phyloP scores from a whole-genome alignment of 2,888 invertebrate genomes.

The Archaeoteleia sp. region DNA sequence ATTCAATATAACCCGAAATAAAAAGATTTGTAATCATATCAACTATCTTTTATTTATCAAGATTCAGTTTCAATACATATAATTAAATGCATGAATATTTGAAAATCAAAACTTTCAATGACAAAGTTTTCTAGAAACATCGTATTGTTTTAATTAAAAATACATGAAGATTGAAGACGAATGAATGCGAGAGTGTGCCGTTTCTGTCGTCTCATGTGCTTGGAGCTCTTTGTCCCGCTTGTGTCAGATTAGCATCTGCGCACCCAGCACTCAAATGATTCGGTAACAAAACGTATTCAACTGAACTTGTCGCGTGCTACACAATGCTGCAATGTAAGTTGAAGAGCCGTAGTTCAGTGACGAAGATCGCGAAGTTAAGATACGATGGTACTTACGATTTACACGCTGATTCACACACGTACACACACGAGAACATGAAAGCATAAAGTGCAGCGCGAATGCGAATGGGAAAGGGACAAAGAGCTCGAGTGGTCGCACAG shows the following conservation, averaged over 20 bases:
- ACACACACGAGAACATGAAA: constrained; percentile 16
- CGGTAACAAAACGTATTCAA: constrained; percentile 42
- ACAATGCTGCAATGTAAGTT: constrained; percentile 15
- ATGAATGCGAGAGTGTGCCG: constrained; percentile 4
- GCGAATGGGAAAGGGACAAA: constrained; percentile 46
- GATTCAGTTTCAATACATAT: too few relatives aligned
- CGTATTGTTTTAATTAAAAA: too few relatives aligned
- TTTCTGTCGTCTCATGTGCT: constrained; percentile 19
- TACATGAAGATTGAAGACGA: constrained; percentile 1
- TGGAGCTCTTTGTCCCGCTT: constrained; percentile 24
- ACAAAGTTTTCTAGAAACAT: too few relatives aligned
- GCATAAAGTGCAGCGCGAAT: constrained; percentile 38
- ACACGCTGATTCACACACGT: constrained; percentile 6
- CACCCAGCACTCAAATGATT: constrained; percentile 34
- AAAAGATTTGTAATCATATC: too few relatives aligned
- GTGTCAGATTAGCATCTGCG: constrained; percentile 41
- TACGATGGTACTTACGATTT: constrained; percentile 18
- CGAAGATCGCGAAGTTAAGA: constrained; percentile 22
- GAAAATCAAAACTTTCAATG: too few relatives aligned
- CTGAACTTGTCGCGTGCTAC: constrained; percentile 19
- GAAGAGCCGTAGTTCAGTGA: constrained; percentile 18
- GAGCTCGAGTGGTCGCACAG: constrained; percentile 53
- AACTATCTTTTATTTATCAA: too few relatives aligned
- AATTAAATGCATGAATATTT: too few relatives aligned
- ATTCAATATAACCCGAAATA: too few relatives aligned